These are phyloP conservation scores for Luehdorfia chinensis DNA, from an alignment of 1,140 invertebrate genomes.

Conservation along the genomic window DNA sequence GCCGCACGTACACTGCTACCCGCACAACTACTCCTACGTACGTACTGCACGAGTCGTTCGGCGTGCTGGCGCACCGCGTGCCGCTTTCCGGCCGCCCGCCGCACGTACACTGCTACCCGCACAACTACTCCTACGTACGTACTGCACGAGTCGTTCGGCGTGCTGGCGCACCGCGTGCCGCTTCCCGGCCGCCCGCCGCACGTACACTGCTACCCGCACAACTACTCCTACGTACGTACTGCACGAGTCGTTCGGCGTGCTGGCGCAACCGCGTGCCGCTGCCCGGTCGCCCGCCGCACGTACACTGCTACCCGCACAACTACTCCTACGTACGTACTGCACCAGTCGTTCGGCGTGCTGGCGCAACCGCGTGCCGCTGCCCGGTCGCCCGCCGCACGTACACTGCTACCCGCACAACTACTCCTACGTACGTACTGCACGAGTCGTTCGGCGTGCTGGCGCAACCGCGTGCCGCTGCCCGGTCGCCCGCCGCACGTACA, in stretches of 20 bases:
- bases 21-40: conserved; percentile 46
- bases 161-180: conserved; percentile 49
- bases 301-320: conserved; percentile 47
- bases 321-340: conserved; percentile 44
- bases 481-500: conserved; percentile 33
- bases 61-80: conserved; percentile 51
- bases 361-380: conserved; percentile 46
- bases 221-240: conserved; percentile 44
- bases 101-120: conserved; percentile 42
- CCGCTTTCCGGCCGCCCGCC: conserved; percentile 43
- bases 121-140: conserved; percentile 42
- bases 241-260: conserved; percentile 48
- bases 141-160: conserved; percentile 39
- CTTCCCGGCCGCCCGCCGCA: conserved; percentile 40
- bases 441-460: conserved; percentile 48
- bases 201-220: conserved; percentile 46
- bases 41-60: conserved; percentile 38
- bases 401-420: conserved; percentile 52
- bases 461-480: conserved; percentile 45
- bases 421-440: conserved; percentile 41
- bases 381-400: conserved; percentile 34
- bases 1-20: conserved; percentile 41
- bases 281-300: conserved; percentile 35
- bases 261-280: conserved; percentile 49
- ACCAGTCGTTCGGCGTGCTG: conserved; percentile 48